Percentiles rank a stretch among this genome's conserved stretches.
These are phyloP conservation scores for Aphidius gifuensis DNA, from an alignment of 1,140 invertebrate genomes.

Conservation along the genomic window DNA sequence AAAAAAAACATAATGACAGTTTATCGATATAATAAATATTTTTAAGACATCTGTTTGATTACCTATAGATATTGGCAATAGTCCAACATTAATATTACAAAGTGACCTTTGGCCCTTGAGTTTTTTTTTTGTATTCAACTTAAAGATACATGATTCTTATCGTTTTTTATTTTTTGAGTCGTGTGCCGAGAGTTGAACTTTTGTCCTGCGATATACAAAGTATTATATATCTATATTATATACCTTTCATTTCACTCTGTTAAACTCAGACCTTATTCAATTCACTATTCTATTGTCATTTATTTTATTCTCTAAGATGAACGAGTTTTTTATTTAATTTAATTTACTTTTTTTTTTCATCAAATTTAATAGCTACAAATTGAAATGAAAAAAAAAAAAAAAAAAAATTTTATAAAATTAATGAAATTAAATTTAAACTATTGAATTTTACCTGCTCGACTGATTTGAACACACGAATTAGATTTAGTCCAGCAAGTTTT, in stretches of 20 bases:
- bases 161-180: conserved; percentile 33
- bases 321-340: conserved; percentile 14
- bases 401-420: too few relatives aligned
- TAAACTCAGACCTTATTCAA: too few relatives aligned
- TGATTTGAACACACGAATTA: conserved; percentile 71
- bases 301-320: conserved; percentile 29
- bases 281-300: too few relatives aligned
- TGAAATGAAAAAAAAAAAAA: too few relatives aligned
- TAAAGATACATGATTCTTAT: conserved; percentile 40
- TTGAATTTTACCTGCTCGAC: conserved; percentile 64
- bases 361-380: neutral
- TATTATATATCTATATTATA: too few relatives aligned
- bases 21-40: too few relatives aligned
- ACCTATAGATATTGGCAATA: conserved; percentile 13
- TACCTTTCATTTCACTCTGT: too few relatives aligned
- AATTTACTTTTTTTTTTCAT: conserved; percentile 14
- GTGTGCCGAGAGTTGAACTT: too few relatives aligned
- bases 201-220: too few relatives aligned
- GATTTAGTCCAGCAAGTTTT: conserved; percentile 74
- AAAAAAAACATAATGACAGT: too few relatives aligned
- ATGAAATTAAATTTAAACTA: too few relatives aligned
- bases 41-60: conserved; percentile 11
- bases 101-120: neutral
- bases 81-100: conserved; percentile 18
- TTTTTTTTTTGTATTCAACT: neutral